phyloP scores from a whole-genome alignment of 2,888 invertebrate species.

The Noctua janthe region DNA sequence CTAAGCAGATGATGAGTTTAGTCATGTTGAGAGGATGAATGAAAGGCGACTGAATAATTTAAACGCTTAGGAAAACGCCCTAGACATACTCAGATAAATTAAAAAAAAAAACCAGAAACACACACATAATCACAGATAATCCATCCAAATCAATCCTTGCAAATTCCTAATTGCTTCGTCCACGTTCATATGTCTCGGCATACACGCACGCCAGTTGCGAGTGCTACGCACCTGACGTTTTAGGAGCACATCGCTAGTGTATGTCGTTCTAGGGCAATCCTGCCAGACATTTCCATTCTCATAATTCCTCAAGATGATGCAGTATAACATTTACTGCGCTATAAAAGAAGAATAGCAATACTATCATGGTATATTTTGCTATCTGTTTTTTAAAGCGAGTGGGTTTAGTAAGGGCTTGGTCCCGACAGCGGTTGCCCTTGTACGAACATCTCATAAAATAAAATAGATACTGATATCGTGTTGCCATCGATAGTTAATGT shows the following conservation, averaged over 20 bases:
- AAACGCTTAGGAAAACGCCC: neutral
- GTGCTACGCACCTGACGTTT: too few species aligned
- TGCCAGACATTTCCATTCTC: neutral
- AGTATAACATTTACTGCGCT: neutral
- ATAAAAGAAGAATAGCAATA: neutral
- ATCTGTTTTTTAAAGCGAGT: neutral
- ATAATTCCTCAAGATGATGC: neutral
- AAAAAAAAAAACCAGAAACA: too few species aligned
- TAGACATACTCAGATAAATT: too few species aligned
- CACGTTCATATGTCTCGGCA: too few species aligned
- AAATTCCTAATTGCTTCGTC: too few species aligned
- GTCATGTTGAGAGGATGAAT: neutral
- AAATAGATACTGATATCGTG: neutral
- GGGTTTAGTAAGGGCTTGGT: neutral
- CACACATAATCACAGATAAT: too few species aligned
- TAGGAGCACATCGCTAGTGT: neutral
- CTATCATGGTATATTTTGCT: neutral
- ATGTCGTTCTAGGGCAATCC: neutral
- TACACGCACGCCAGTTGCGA: too few species aligned
- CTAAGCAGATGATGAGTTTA: neutral
- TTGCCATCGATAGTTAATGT: neutral
- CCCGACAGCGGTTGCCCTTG: neutral
- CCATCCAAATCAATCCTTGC: too few species aligned
- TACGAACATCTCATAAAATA: slow-evolving; percentile 3
- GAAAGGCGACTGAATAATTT: neutral